A percentile compares a stretch with the other conserved stretches of the same genome.
Conservation (phyloP, 2,888 invertebrate species). For the Ormyrus labotus region DNA sequence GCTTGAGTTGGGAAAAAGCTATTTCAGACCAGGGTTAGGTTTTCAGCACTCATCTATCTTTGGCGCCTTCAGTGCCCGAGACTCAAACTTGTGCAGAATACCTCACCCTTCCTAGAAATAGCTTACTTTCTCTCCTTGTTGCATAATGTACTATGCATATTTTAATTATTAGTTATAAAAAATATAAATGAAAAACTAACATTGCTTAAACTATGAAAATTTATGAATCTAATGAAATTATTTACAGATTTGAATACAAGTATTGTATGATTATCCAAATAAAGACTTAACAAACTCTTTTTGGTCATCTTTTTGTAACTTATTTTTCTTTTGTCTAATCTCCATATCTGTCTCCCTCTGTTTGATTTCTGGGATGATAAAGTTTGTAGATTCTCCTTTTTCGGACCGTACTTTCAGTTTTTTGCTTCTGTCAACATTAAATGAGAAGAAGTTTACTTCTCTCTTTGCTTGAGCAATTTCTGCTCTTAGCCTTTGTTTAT, state of each 20-base stretch:
- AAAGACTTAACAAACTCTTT: constrained; percentile 68
- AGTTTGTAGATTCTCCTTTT: constrained; percentile 58
- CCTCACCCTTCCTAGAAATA: no score
- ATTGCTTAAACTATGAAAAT: constrained; percentile 23
- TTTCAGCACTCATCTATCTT: no score
- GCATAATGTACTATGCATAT: no score
- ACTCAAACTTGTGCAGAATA: no score
- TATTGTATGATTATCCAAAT: constrained; percentile 62
- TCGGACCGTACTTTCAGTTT: constrained; percentile 79
- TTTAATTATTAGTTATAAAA: background rate
- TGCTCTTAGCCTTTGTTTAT: constrained; percentile 88
- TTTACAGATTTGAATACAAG: constrained; percentile 32
- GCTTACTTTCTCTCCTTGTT: no score
- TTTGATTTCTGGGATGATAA: constrained; percentile 66
- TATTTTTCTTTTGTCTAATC: constrained; percentile 66
- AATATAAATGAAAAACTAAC: background rate
- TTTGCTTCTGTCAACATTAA: constrained; percentile 88
- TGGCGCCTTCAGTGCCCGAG: no score
- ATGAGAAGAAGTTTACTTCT: constrained; percentile 91
- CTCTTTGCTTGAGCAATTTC: constrained; percentile 95
- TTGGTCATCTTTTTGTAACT: constrained; percentile 62
- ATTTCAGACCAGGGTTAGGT: no score
- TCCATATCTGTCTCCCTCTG: constrained; percentile 72
- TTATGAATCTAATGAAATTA: constrained; percentile 31
- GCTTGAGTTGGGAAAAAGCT: no score